Evolutionary conservation across 1,140 invertebrate genomes (phyloP).

Genomic region (Zaprionus inermis): DNA sequence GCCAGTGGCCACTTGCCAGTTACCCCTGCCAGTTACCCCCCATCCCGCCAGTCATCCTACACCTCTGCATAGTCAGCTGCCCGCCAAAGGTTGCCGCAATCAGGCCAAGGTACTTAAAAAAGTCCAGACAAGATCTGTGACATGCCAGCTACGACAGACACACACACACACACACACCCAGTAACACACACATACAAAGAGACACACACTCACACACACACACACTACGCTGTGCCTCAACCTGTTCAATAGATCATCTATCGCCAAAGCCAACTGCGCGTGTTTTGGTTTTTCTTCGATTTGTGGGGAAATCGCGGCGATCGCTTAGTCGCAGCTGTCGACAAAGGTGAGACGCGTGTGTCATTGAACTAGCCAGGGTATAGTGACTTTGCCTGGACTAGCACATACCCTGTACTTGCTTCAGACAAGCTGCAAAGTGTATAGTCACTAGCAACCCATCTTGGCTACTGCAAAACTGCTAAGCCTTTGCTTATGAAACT

Average conservation of each 20-base stretch:
- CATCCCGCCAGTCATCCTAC: no score
- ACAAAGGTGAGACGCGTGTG: not conserved
- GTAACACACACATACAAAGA: not conserved
- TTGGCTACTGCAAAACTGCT: no score
- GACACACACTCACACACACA: not conserved
- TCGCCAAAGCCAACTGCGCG: not conserved
- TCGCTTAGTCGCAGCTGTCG: slow-evolving; percentile 13
- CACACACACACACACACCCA: not conserved
- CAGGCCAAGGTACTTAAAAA: slow-evolving; percentile 45
- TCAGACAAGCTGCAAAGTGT: no score
- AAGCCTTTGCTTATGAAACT: no score
- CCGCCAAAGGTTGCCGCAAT: slow-evolving; percentile 17
- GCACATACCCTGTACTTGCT: not conserved
- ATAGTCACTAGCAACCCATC: no score
- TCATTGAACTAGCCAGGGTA: not conserved
- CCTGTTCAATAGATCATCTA: slow-evolving; percentile 39
- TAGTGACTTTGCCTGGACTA: not conserved
- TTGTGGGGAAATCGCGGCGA: slow-evolving; percentile 11
- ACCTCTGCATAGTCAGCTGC: not conserved
- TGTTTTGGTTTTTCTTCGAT: slow-evolving; percentile 16
- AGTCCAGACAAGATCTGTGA: slow-evolving; percentile 9
- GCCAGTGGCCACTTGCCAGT: slow-evolving; percentile 10
- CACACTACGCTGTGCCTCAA: not conserved
- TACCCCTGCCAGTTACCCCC: not conserved
- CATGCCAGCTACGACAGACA: slow-evolving; percentile 14